Evolutionary conservation across 2,888 invertebrate genomes (phyloP).

Genomic region (Synanthedon formicaeformis): DNA sequence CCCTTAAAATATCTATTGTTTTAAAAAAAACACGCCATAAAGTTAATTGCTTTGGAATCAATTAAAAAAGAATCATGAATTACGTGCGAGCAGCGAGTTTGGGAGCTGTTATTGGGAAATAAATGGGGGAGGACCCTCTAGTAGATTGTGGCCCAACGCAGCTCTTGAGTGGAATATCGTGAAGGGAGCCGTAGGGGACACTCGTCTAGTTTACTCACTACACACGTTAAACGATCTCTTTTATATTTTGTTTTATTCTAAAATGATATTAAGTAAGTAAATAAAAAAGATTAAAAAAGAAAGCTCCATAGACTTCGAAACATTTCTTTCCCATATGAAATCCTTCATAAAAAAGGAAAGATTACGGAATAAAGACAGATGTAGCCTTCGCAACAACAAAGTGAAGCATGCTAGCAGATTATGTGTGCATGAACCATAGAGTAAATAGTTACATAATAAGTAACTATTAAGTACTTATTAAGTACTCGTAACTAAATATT

Average conservation of each 20-base stretch:
- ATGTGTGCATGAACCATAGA: too few species aligned
- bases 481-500: too few species aligned
- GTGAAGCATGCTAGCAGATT: too few species aligned
- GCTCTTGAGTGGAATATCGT: slow-evolving; percentile 20
- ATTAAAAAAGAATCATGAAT: slow-evolving; percentile 40
- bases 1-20: neutral
- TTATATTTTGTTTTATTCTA: too few species aligned
- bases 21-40: slow-evolving; percentile 2
- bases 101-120: slow-evolving; percentile 14
- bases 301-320: neutral
- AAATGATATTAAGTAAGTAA: neutral
- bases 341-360: too few species aligned
- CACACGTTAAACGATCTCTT: neutral
- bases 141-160: slow-evolving; percentile 21
- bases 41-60: slow-evolving; percentile 41
- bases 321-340: too few species aligned
- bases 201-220: slow-evolving; percentile 10
- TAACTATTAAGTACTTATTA: too few species aligned
- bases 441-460: too few species aligned
- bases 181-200: slow-evolving; percentile 11
- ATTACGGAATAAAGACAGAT: too few species aligned
- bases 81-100: slow-evolving; percentile 33
- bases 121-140: slow-evolving; percentile 26
- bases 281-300: neutral
- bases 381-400: too few species aligned